These are phyloP conservation scores for Lepus americanus DNA, from an alignment of 2,113 vertebrate species.

Conservation along the genomic window DNA sequence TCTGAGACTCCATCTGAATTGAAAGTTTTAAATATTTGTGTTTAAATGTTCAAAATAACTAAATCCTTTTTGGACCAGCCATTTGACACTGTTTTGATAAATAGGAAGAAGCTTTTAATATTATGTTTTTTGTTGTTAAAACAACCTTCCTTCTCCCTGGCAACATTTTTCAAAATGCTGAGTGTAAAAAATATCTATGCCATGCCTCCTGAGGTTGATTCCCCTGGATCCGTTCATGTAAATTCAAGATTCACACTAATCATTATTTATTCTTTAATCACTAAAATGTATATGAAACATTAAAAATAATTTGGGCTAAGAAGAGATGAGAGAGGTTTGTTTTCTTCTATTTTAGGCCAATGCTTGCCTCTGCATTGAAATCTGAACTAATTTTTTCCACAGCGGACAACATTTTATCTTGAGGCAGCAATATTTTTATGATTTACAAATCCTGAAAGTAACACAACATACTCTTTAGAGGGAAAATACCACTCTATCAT, in stretches of 20 bases:
- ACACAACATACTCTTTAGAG: neutral
- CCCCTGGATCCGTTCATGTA: neutral
- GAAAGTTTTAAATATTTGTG: conserved; percentile 33
- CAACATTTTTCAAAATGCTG: conserved; percentile 59
- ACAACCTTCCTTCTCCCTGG: conserved; percentile 34
- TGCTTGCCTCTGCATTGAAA: conserved; percentile 35
- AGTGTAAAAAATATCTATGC: conserved; percentile 41
- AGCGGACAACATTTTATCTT: conserved; percentile 60
- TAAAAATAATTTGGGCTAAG: neutral
- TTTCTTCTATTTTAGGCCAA: conserved; percentile 52
- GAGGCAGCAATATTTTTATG: conserved; percentile 52
- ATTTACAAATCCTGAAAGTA: neutral
- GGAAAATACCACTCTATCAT: neutral
- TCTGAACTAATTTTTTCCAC: conserved; percentile 24
- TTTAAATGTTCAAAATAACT: conserved; percentile 60
- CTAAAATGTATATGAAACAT: conserved; percentile 31
- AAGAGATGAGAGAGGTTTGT: neutral
- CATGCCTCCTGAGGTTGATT: neutral
- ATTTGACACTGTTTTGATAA: conserved; percentile 47
- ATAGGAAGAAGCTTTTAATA: conserved; percentile 47
- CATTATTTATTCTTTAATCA: conserved; percentile 52
- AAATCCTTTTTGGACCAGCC: neutral
- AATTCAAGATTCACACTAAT: conserved; percentile 49
- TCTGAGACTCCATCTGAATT: conserved; percentile 31
- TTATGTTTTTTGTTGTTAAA: neutral